A percentile compares a stretch with the other conserved stretches of the same genome.
Conservation (phyloP, 37 sponge, comb jelly and placozoan species). For the Haliclona indistincta region DNA sequence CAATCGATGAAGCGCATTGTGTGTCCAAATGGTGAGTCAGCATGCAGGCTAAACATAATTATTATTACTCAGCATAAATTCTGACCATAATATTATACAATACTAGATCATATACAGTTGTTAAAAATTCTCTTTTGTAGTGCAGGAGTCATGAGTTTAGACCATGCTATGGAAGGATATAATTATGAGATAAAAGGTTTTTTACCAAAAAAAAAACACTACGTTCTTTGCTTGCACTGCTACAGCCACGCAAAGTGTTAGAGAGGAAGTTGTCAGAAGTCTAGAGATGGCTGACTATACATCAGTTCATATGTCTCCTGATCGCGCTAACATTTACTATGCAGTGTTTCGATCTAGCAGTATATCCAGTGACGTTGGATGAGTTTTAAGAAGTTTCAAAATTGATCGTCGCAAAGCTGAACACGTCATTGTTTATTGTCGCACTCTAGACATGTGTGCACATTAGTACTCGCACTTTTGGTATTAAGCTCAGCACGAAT, state of each 20-base stretch:
- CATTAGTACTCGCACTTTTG: slow-evolving; percentile 9
- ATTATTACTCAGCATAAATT: too few species aligned
- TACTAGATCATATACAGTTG: too few species aligned
- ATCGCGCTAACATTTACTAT: slow-evolving; percentile 47
- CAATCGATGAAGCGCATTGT: too few species aligned
- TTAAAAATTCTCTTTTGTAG: neutral
- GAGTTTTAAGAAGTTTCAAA: slow-evolving; percentile 13
- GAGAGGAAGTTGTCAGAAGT: slow-evolving; percentile 2
- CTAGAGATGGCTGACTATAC: slow-evolving; percentile 20
- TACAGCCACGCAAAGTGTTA: slow-evolving; percentile 13
- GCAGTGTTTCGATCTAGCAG: slow-evolving; percentile 6
- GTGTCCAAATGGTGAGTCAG: too few species aligned
- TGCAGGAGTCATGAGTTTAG: slow-evolving; percentile 53
- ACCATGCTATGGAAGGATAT: slow-evolving; percentile 40
- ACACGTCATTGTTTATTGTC: slow-evolving; percentile 29
- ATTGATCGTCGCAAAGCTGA: slow-evolving; percentile 13
- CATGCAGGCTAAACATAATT: neutral
- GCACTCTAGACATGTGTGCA: slow-evolving; percentile 25
- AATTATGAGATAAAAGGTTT: slow-evolving; percentile 49
- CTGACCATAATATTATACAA: neutral
- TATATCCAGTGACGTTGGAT: slow-evolving; percentile 12
- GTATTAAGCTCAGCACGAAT: neutral
- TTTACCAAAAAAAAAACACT: slow-evolving; percentile 20
- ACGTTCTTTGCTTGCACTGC: slow-evolving; percentile 39
- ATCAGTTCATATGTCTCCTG: slow-evolving; percentile 18